Evolutionary conservation across 2,113 vertebrate species (phyloP).

Genomic region (Pachypanchax playfairii): DNA sequence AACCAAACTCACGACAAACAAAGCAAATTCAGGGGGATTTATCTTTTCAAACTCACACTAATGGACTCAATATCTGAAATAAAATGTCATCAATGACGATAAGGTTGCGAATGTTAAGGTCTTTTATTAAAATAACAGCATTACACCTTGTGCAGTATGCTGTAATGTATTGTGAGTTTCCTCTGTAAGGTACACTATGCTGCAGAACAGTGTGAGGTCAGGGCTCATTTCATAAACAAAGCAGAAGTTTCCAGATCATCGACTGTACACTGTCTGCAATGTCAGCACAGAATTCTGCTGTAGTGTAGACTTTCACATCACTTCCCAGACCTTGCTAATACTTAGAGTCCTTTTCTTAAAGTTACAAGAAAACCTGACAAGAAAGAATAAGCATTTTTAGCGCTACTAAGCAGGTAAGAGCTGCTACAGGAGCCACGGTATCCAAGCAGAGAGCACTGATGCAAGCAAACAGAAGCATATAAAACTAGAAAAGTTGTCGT

Average conservation of each 20-base stretch:
- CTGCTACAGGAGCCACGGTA: too few species aligned
- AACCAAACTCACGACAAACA: background rate
- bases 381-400: too few species aligned
- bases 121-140: background rate
- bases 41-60: background rate
- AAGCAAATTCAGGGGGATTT: background rate
- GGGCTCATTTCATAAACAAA: constrained; percentile 41
- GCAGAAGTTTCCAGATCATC: constrained; percentile 53
- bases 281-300: too few species aligned
- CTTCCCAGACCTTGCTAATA: too few species aligned
- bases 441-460: too few species aligned
- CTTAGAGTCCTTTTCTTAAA: too few species aligned
- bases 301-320: too few species aligned
- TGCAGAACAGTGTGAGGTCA: constrained; percentile 10
- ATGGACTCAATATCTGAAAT: background rate
- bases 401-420: too few species aligned
- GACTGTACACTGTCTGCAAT: too few species aligned
- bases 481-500: too few species aligned
- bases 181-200: constrained; percentile 8
- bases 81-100: background rate
- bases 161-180: background rate
- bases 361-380: too few species aligned
- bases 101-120: background rate
- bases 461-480: too few species aligned
- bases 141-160: background rate